These are phyloP conservation scores for Paradoxurus hermaphroditus DNA, from an alignment of 2,113 vertebrate genomes.

Conservation along the genomic window DNA sequence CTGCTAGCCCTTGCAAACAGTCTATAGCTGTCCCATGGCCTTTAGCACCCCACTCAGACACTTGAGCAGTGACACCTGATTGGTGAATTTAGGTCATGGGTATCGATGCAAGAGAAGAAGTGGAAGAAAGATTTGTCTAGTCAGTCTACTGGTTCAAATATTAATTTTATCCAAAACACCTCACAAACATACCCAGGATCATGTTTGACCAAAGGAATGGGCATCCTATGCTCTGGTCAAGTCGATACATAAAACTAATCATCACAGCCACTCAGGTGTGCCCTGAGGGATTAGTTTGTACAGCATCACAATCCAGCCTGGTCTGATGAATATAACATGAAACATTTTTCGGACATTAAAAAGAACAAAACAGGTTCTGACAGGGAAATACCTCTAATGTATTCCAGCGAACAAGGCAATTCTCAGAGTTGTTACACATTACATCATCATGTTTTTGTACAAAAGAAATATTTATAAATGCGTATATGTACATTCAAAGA, in stretches of 20 bases:
- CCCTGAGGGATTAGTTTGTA: neutral
- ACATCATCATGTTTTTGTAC: neutral
- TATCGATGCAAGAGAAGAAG: neutral
- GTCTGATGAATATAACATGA: neutral
- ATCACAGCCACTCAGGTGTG: neutral
- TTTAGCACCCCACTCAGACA: neutral
- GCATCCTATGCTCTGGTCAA: neutral
- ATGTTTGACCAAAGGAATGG: neutral
- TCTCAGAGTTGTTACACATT: neutral
- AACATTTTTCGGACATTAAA: neutral
- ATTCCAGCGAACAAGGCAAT: neutral
- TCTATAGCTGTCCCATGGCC: neutral
- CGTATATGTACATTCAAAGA: neutral
- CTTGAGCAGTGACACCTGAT: neutral
- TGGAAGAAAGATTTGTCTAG: too few relatives aligned
- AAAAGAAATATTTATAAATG: neutral
- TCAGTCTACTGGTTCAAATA: neutral
- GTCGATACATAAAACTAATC: neutral
- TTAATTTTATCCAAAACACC: neutral
- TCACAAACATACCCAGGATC: neutral
- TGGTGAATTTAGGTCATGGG: neutral
- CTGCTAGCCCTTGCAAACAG: neutral
- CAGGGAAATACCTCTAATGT: neutral
- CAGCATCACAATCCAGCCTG: neutral
- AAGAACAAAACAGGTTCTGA: neutral